Conservation (phyloP, 2,113 vertebrate species). For the Psilopogon haemacephalus region DNA sequence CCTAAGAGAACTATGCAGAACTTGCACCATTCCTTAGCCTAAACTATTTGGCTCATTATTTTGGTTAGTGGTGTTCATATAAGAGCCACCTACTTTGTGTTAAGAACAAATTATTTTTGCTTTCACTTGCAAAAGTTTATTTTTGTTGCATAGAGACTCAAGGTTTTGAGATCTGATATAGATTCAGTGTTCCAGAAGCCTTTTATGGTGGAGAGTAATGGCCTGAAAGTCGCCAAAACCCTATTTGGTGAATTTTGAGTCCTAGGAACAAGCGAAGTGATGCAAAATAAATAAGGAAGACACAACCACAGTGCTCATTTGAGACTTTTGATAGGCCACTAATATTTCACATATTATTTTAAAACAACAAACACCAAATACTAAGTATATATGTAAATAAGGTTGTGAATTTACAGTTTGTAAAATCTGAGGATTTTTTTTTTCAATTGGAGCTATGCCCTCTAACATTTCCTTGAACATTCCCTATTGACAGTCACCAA, state of each 20-base stretch:
- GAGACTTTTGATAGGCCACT: not conserved
- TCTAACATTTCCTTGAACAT: not conserved
- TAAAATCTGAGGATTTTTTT: not conserved
- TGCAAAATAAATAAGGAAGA: not conserved
- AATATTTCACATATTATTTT: not conserved
- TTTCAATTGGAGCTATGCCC: not conserved
- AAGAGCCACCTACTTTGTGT: not conserved
- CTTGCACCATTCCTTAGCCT: not conserved
- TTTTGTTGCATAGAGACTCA: not conserved
- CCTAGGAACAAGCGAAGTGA: not conserved
- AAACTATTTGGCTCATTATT: not conserved
- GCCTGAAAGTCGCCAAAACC: not conserved
- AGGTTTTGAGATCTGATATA: not conserved
- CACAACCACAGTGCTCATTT: not conserved
- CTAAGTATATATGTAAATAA: too few species aligned
- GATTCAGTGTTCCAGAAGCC: not conserved
- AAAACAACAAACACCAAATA: too few species aligned
- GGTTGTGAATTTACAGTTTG: not conserved
- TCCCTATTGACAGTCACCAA: not conserved
- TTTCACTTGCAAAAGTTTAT: not conserved
- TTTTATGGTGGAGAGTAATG: not conserved
- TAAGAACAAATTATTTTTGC: not conserved
- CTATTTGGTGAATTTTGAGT: not conserved
- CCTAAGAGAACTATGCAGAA: fast-evolving
- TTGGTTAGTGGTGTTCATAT: not conserved